Evolutionary conservation across 1,140 invertebrate species (phyloP).

Genomic region (Dinothrombium tinctorium): DNA sequence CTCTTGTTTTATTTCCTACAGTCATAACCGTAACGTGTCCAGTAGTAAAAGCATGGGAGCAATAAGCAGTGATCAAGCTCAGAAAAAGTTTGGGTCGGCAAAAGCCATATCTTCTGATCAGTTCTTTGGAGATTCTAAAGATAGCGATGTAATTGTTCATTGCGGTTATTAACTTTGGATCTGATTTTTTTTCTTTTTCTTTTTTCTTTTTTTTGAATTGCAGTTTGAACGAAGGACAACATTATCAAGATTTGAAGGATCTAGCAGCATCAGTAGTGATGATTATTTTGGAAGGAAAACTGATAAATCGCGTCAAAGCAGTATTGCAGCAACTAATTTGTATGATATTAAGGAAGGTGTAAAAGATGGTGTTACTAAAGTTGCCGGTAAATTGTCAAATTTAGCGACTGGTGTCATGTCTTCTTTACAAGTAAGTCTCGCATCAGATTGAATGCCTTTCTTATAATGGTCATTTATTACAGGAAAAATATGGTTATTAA

Average conservation of each 20-base stretch:
- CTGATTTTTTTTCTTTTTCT: slow-evolving; percentile 1
- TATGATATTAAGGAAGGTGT: slow-evolving; percentile 92
- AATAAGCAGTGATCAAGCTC: slow-evolving; percentile 30
- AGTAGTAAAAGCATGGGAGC: no score
- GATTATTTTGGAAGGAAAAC: slow-evolving; percentile 59
- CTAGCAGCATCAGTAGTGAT: slow-evolving; percentile 74
- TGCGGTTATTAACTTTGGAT: no score
- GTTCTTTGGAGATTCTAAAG: slow-evolving; percentile 53
- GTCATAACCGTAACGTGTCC: neutral
- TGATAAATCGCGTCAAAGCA: neutral
- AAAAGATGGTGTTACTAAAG: slow-evolving; percentile 80
- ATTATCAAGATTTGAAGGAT: slow-evolving; percentile 56
- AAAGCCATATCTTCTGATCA: slow-evolving; percentile 95
- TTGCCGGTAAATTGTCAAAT: slow-evolving; percentile 74
- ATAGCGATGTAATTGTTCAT: slow-evolving; percentile 30
- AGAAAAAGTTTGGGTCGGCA: slow-evolving; percentile 82
- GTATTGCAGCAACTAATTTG: slow-evolving; percentile 30
- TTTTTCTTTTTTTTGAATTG: slow-evolving; percentile 14
- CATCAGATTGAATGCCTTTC: no score
- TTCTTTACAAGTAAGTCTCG: neutral
- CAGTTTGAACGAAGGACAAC: slow-evolving; percentile 40
- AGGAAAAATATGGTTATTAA: no score
- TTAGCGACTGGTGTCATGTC: slow-evolving; percentile 58
- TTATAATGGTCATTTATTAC: no score
- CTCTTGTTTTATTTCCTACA: neutral